A percentile compares a stretch with the other conserved stretches of the same genome.
phyloP scores from a whole-genome alignment of 1,140 invertebrate species.

The Adoxophyes honmai region DNA sequence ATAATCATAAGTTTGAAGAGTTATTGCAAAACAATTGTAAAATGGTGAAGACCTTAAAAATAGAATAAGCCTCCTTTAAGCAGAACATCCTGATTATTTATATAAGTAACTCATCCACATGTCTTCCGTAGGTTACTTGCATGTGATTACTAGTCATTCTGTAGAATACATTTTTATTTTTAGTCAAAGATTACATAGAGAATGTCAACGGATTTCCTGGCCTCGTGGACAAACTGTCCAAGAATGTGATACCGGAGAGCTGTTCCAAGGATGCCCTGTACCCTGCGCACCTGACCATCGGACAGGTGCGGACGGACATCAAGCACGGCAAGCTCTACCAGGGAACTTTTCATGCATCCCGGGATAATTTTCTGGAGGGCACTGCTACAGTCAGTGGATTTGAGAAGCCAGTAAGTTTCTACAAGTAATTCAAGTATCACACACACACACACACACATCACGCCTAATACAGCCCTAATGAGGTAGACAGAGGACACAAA shows the following conservation, averaged over 20 bases:
- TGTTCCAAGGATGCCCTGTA: slow-evolving; percentile 84
- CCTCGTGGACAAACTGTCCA: slow-evolving; percentile 89
- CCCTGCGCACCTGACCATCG: slow-evolving; percentile 90
- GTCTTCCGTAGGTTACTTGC: too few species aligned
- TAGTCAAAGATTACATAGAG: slow-evolving; percentile 85
- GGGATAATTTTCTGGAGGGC: slow-evolving; percentile 98
- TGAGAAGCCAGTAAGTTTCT: slow-evolving; percentile 82
- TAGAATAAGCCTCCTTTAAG: too few species aligned
- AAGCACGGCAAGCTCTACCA: slow-evolving; percentile 88
- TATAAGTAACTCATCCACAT: too few species aligned
- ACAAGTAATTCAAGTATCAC: too few species aligned
- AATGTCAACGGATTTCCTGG: slow-evolving; percentile 81
- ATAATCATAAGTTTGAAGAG: too few species aligned
- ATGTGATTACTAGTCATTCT: too few species aligned
- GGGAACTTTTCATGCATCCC: slow-evolving; percentile 89
- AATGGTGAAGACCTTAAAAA: too few species aligned
- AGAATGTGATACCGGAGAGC: slow-evolving; percentile 80
- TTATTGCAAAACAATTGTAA: background rate
- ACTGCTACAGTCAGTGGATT: slow-evolving; percentile 88
- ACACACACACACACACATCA: too few species aligned
- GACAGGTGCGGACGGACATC: slow-evolving; percentile 88
- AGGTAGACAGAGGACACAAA: too few species aligned
- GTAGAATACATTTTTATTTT: slow-evolving; percentile 45
- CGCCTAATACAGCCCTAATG: too few species aligned
- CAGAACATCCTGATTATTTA: too few species aligned